Percentiles rank a stretch among this genome's conserved stretches.
phyloP scores from a whole-genome alignment of 2,113 vertebrate genomes.

The Hipposideros armiger region DNA sequence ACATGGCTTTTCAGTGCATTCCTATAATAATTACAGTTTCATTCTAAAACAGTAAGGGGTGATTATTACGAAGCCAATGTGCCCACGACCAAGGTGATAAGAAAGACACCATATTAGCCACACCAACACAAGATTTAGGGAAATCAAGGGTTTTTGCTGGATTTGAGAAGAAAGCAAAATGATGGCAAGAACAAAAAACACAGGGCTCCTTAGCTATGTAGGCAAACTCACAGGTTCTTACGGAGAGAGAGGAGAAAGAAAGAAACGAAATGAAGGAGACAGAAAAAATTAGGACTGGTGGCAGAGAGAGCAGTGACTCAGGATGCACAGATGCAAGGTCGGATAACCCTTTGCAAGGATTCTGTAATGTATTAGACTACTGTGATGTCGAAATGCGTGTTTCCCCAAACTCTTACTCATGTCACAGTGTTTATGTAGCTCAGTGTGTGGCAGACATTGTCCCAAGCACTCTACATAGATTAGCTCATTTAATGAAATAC shows the following conservation, averaged over 20 bases:
- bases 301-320: not conserved
- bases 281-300: not conserved
- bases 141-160: constrained; percentile 43
- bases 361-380: not conserved
- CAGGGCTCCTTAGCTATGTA: not conserved
- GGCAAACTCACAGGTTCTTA: not conserved
- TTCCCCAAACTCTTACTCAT: constrained; percentile 28
- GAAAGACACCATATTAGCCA: not conserved
- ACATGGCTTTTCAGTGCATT: constrained; percentile 1
- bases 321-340: not conserved
- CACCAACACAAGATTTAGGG: not conserved
- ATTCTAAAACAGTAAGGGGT: not conserved
- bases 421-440: constrained; percentile 4
- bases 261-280: not conserved
- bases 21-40: constrained; percentile 66
- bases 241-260: not conserved
- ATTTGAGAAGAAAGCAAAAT: not conserved
- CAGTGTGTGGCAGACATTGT: not conserved
- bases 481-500: constrained; percentile 74
- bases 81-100: constrained; percentile 28
- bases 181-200: not conserved
- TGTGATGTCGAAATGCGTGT: not conserved
- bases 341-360: not conserved
- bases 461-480: not conserved
- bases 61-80: constrained; percentile 59